Base-by-base conservation (phyloP, 2,797 vertebrate genomes). In the Acipenser transmontanus region DNA sequence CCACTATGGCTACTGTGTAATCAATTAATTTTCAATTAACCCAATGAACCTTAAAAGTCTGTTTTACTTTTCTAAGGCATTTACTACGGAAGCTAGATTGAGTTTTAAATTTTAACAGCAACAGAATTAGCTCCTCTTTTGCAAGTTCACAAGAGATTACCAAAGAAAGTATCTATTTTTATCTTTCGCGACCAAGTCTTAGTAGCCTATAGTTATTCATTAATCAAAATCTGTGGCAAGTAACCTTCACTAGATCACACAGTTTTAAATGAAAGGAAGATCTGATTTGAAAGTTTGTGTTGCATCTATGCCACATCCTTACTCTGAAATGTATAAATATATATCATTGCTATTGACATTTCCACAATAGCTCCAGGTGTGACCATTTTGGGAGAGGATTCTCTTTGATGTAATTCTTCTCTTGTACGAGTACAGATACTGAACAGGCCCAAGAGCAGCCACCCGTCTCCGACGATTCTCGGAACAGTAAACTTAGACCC, bases 101-200 rank as follows among this genome's bases (percentile, higher is more conserved):
- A 34, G 34, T 34, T 34, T 34, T 34, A 34, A 34, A n/a, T 34
- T 34, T 34, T 34, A 34, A 34, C 2, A 4, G 34, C 34, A 34
- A 34, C 34, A 34, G 34, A 34, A 34, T 34, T 34, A 34, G 34
- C 34, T 64, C 60, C 71, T 69, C 64, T 13, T 57, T n/a, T n/a
- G 14, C 54, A 57, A 7, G 20, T 51, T 61, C 65, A 17, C 49
- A 65, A 72, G 66, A 20, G 56, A 72, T 63, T 70, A 75, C 73
- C 73, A 76, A 76, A 78, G 73, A 69, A 71, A 74, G 68, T 66
- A 64, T 73, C 74, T 78, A 76, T 78, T 76, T 76, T 72, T 75
- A 73, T 75, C 73, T 72, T 67, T 70, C 75, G 68, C 64, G 66
- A 74, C 68, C 70, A 70, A 34, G 34, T 34, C 34, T 34, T 34